phyloP scores from a whole-genome alignment of 2,888 invertebrate genomes.

The Rhodophaea formosa region DNA sequence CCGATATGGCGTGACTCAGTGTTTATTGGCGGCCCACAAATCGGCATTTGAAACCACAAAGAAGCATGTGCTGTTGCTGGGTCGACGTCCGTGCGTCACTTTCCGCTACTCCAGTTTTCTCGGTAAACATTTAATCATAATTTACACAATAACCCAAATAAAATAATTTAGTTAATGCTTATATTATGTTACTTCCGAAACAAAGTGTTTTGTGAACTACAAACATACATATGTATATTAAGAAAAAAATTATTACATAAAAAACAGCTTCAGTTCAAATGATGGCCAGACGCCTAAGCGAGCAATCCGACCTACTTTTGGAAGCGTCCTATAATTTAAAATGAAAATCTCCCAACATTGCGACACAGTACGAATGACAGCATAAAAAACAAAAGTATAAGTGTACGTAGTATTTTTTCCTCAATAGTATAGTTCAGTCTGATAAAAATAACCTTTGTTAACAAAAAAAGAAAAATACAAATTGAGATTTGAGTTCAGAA shows the following conservation, averaged over 20 bases:
- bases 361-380: background rate
- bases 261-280: background rate
- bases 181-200: no score
- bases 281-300: slow-evolving; percentile 20
- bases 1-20: slow-evolving; percentile 66
- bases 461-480: no score
- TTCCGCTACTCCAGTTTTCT: slow-evolving; percentile 51
- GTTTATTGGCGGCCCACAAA: slow-evolving; percentile 60
- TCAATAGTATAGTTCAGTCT: no score
- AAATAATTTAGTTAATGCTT: no score
- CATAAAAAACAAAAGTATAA: background rate
- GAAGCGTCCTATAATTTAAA: slow-evolving; percentile 9
- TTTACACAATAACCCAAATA: slow-evolving; percentile 29
- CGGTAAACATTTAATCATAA: slow-evolving; percentile 42
- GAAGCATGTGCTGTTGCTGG: slow-evolving; percentile 56
- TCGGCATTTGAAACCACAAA: slow-evolving; percentile 65
- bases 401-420: no score
- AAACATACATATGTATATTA: no score
- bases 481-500: no score
- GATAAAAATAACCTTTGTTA: no score
- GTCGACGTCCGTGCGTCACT: slow-evolving; percentile 67
- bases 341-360: slow-evolving; percentile 1
- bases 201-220: no score
- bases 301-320: slow-evolving; percentile 25
- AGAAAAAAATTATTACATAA: no score